Percentiles rank a stretch among this genome's conserved stretches.
Conservation (phyloP, 2,797 vertebrate species). For the Cyprinella venusta region DNA sequence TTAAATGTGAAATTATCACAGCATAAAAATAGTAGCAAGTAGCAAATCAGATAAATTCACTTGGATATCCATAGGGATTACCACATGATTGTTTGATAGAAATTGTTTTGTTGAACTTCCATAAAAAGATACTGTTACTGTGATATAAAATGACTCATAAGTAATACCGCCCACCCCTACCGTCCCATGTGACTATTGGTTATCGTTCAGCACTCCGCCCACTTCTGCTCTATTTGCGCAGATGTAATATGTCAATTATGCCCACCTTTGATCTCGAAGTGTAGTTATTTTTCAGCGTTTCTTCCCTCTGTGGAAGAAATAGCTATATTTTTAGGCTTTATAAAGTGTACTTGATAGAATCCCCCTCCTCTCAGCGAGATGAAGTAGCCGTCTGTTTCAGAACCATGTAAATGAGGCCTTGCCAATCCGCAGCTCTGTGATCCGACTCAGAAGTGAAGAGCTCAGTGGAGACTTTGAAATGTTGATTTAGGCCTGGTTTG, state of each 20-base stretch:
- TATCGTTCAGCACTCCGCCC: slow-evolving; percentile 48
- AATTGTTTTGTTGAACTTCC: neutral
- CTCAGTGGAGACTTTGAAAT: slow-evolving; percentile 84
- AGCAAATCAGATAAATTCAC: neutral
- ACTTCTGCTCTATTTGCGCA: slow-evolving; percentile 58
- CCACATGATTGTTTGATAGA: neutral
- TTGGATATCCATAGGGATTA: neutral
- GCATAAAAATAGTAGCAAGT: neutral
- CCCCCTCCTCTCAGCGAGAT: slow-evolving; percentile 64
- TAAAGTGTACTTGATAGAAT: slow-evolving; percentile 66
- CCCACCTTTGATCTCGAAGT: slow-evolving; percentile 51
- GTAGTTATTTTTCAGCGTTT: slow-evolving; percentile 57
- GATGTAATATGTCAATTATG: slow-evolving; percentile 62
- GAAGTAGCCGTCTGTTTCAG: slow-evolving; percentile 73
- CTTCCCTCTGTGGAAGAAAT: slow-evolving; percentile 64
- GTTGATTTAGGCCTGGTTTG: slow-evolving; percentile 77
- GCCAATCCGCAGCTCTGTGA: slow-evolving; percentile 80
- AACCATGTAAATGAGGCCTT: slow-evolving; percentile 84
- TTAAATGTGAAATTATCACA: too few relatives aligned
- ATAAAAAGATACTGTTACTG: neutral
- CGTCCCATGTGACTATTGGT: slow-evolving; percentile 26
- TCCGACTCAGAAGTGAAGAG: slow-evolving; percentile 79
- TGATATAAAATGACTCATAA: slow-evolving; percentile 14
- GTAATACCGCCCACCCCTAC: neutral
- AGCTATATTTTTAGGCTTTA: slow-evolving; percentile 64